A percentile compares a stretch with the other conserved stretches of the same genome.
Evolutionary conservation across 2,113 vertebrate species (phyloP).

Genomic region (Laticauda laticaudata): DNA sequence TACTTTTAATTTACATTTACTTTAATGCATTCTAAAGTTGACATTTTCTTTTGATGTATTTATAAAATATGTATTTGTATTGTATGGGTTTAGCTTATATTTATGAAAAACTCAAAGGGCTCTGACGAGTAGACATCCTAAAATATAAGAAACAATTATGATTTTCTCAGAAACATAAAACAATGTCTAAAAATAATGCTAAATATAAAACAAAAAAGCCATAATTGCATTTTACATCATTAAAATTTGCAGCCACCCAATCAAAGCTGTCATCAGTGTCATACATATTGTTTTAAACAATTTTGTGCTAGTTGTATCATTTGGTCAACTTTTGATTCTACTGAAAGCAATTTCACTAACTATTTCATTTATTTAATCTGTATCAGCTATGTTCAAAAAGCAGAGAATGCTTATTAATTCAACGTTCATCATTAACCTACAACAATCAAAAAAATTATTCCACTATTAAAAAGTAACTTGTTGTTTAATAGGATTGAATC

Average conservation of each 20-base stretch:
- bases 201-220: background rate
- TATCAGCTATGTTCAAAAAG: background rate
- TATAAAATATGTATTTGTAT: background rate
- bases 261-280: background rate
- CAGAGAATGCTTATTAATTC: rapidly evolving
- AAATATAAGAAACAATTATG: background rate
- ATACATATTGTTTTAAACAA: background rate
- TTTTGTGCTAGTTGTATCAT: background rate
- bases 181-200: background rate
- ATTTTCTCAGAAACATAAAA: background rate
- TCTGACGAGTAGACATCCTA: background rate
- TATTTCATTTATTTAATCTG: background rate
- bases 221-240: background rate
- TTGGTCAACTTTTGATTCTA: background rate
- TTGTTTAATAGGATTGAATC: background rate
- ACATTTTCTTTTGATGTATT: background rate
- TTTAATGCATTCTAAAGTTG: background rate
- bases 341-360: background rate
- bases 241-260: background rate
- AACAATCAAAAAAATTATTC: background rate
- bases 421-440: rapidly evolving
- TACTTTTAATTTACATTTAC: background rate
- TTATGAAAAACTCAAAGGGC: background rate
- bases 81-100: background rate
- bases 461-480: background rate